A percentile compares a stretch with the other conserved stretches of the same genome.
Conservation (phyloP, 2,888 invertebrate species). For the Cactoblastis cactorum region DNA sequence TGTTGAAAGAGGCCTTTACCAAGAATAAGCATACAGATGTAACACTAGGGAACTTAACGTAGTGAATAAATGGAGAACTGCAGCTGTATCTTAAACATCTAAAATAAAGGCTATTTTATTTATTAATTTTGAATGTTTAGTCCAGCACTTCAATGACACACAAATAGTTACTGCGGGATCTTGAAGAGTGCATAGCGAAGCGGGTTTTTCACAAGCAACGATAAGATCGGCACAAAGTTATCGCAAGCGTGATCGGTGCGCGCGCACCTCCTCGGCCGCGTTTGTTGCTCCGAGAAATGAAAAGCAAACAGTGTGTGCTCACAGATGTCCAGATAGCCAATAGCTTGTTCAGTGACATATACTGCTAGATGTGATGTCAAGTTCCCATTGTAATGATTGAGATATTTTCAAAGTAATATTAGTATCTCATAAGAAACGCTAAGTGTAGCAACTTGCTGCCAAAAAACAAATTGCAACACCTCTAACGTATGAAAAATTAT, state of each 20-base stretch:
- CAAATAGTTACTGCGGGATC: background rate
- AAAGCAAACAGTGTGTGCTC: conserved; percentile 72
- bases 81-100: too few relatives aligned
- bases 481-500: too few relatives aligned
- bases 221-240: conserved; percentile 68
- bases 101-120: too few relatives aligned
- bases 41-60: too few relatives aligned
- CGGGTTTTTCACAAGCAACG: conserved; percentile 23
- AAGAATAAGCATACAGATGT: too few relatives aligned
- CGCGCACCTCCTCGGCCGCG: conserved; percentile 55
- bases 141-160: background rate
- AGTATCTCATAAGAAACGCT: too few relatives aligned
- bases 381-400: too few relatives aligned
- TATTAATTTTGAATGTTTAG: background rate
- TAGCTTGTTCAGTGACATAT: conserved; percentile 46
- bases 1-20: too few relatives aligned
- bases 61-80: too few relatives aligned
- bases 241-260: conserved; percentile 66
- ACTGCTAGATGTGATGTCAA: conserved; percentile 36
- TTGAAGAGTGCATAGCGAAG: conserved; percentile 24
- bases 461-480: too few relatives aligned
- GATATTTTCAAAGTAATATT: too few relatives aligned
- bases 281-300: conserved; percentile 73
- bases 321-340: conserved; percentile 78
- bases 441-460: too few relatives aligned